Evolutionary conservation across 1,140 invertebrate species (phyloP).

Genomic region (Triops longicaudatus): DNA sequence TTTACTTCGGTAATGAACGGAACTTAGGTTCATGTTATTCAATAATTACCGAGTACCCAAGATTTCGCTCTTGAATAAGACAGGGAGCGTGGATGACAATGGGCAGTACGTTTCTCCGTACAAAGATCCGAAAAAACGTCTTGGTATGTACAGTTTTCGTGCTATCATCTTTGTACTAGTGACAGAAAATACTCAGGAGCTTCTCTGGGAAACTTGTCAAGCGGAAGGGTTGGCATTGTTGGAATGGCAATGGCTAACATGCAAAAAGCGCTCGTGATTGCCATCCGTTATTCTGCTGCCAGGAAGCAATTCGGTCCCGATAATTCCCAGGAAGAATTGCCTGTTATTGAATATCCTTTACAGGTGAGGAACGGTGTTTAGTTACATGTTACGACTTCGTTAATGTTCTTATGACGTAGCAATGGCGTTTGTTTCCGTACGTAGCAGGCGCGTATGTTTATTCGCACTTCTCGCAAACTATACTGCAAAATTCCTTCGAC

Average conservation of each 20-base stretch:
- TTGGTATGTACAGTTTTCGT: constrained; percentile 42
- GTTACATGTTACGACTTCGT: no score
- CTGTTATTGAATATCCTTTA: constrained; percentile 84
- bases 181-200: constrained; percentile 44
- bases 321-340: constrained; percentile 49
- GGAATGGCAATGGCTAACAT: constrained; percentile 61
- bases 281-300: constrained; percentile 79
- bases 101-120: constrained; percentile 71
- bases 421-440: constrained; percentile 85
- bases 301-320: constrained; percentile 79
- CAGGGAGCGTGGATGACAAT: constrained; percentile 72
- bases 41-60: constrained; percentile 76
- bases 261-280: constrained; percentile 66
- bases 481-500: constrained; percentile 46
- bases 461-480: constrained; percentile 57
- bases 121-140: constrained; percentile 64
- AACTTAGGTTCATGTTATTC: constrained; percentile 69
- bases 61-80: constrained; percentile 72
- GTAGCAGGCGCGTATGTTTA: constrained; percentile 71
- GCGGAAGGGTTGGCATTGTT: constrained; percentile 65
- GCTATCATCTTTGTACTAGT: neutral
- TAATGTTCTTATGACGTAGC: constrained; percentile 49
- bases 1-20: neutral
- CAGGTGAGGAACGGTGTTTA: constrained; percentile 44
- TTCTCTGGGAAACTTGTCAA: constrained; percentile 74